Evolutionary conservation across 2,113 vertebrate genomes (phyloP).

Genomic region (Coptodon bakossiorum): DNA sequence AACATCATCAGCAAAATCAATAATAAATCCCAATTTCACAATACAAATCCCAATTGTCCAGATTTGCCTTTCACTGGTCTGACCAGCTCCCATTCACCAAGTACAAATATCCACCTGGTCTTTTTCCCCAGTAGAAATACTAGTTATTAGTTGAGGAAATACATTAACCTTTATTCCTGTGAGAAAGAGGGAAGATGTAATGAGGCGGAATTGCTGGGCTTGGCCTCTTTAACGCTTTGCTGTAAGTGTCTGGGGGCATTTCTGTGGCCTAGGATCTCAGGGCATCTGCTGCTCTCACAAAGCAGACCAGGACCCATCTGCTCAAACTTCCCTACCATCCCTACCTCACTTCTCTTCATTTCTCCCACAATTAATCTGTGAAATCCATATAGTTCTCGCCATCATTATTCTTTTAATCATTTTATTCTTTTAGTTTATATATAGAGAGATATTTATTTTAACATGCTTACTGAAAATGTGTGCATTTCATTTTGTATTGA

Average conservation of each 20-base stretch:
- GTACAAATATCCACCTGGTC: neutral
- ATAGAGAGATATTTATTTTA: fast-evolving
- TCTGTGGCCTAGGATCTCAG: constrained; percentile 43
- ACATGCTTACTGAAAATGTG: fast-evolving
- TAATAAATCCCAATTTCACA: neutral
- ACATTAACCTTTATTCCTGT: constrained; percentile 9
- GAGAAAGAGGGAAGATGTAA: neutral
- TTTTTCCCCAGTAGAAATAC: neutral
- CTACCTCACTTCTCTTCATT: neutral
- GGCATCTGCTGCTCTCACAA: constrained; percentile 67
- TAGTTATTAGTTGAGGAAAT: neutral
- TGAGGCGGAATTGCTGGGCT: neutral
- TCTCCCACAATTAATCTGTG: neutral
- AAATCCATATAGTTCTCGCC: neutral
- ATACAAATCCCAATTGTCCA: neutral
- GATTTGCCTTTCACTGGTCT: neutral
- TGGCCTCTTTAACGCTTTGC: constrained; percentile 4
- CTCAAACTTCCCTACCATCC: neutral
- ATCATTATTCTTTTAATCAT: neutral
- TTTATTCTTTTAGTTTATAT: neutral
- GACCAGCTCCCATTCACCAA: neutral
- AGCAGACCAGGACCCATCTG: constrained; percentile 64
- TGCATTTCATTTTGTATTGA: neutral
- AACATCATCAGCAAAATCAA: neutral
- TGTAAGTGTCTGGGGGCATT: constrained; percentile 21